Evolutionary conservation across 1,140 invertebrate genomes (phyloP).

Genomic region (Drosophila quadrilineata): DNA sequence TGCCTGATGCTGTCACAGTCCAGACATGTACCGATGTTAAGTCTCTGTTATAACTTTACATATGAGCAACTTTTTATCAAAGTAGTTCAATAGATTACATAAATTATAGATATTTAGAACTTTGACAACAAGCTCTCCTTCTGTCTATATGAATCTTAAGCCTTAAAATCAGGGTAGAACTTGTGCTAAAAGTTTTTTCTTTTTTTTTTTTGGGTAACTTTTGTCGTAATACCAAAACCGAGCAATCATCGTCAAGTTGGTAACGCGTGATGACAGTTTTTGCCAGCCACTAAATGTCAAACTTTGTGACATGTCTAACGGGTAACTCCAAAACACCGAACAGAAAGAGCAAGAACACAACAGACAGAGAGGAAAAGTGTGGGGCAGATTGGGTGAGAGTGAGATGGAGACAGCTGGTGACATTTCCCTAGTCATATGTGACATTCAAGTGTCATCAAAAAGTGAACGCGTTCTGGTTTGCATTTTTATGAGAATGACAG

Average conservation of each 20-base stretch:
- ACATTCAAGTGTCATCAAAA: slow-evolving; percentile 76
- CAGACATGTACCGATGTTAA: no score
- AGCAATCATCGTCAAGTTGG: slow-evolving; percentile 73
- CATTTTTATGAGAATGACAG: slow-evolving; percentile 76
- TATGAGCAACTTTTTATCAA: no score
- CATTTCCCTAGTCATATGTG: slow-evolving; percentile 60
- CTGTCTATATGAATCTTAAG: no score
- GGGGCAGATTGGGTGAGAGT: no score
- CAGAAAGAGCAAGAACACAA: no score
- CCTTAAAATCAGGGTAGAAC: slow-evolving; percentile 17
- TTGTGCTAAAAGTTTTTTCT: slow-evolving; percentile 5
- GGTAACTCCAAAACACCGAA: slow-evolving; percentile 1
- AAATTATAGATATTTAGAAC: no score
- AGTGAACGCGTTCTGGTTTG: slow-evolving; percentile 62
- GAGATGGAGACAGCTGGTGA: no score
- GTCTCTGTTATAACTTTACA: no score
- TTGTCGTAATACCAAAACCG: slow-evolving; percentile 50
- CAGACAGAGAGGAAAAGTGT: not conserved
- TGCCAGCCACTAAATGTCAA: slow-evolving; percentile 78
- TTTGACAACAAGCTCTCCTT: no score
- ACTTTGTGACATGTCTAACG: slow-evolving; percentile 57
- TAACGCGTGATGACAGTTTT: slow-evolving; percentile 67
- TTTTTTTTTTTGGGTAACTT: no score
- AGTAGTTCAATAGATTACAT: no score
- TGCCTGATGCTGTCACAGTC: no score